Base-by-base conservation (phyloP, 2,888 invertebrate genomes). In the Epinotia nisella region DNA sequence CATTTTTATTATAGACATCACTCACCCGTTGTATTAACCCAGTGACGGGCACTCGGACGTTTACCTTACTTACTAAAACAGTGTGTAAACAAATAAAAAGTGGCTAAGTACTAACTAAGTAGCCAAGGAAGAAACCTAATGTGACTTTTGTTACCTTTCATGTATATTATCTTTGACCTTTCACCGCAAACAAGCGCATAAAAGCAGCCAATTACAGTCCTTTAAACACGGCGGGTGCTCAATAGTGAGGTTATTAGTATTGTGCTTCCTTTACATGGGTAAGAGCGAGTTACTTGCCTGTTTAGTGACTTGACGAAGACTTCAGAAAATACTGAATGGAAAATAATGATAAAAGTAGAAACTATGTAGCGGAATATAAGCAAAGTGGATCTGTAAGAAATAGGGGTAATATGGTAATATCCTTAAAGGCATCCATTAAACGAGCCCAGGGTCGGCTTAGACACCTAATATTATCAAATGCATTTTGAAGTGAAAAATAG, bases 181-280 rank as follows among this genome's bases (percentile, higher is more conserved):
- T 72, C 49, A 29, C 29, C 55, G 24, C 21, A 67, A 71, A 53
- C 53, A 41, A 67, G 55, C 67, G 61, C 39, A 67, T 72, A 72
- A 72, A 72, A 67, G 67, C 72, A 65, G 24, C 67, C 71, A 72
- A 72, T 72, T 61, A 72, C 67, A 45, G 21, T 21, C n/a, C 29
- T 66, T 53, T 53, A 55, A 61, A 71, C 59, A 59, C 59, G 55
- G 17, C 56, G 24, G 39, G 59, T 19, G 60, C 29, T 60, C 61
- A 61, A 67, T 72, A 67, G 60, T 71, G 41, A 45, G 41, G 55
- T 55, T 55, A 59, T 61, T 53, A 67, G 71, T 61, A 56, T 41
- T 56, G 13, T 56, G 55, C 66, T 55, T 3, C 4, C 66, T 56
- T 66, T 24, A 66, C 64, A 35, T 15, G 10, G n/a, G 41, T 5